These are phyloP conservation scores for Holothuria scabra DNA, from an alignment of 53 echinoderm and acorn worm species.

Conservation along the genomic window DNA sequence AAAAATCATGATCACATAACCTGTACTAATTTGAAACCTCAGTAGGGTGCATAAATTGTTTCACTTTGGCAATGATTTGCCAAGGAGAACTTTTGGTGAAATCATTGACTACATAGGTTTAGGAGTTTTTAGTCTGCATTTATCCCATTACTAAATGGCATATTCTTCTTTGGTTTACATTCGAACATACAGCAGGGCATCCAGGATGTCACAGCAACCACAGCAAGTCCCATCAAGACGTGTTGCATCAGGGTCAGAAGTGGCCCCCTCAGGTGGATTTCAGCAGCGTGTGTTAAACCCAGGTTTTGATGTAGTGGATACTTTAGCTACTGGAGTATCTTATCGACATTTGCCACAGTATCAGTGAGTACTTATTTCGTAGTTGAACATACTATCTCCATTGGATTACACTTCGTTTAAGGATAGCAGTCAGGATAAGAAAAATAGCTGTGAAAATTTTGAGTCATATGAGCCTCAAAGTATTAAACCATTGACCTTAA, in stretches of 20 bases:
- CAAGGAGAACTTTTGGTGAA: no score
- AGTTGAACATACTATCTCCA: no score
- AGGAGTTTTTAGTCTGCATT: no score
- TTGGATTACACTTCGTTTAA: not conserved
- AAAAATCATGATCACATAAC: no score
- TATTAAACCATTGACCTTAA: no score
- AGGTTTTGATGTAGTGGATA: slow-evolving; percentile 3
- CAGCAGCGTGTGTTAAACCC: slow-evolving; percentile 9
- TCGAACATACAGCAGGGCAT: not conserved
- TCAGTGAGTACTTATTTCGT: slow-evolving; percentile 6
- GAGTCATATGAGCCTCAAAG: no score
- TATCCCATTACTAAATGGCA: no score
- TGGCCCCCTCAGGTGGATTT: slow-evolving; percentile 15
- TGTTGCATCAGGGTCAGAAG: slow-evolving; percentile 29
- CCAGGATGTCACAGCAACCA: slow-evolving; percentile 34
- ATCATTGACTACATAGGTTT: no score
- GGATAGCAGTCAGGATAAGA: not conserved
- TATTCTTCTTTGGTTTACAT: not conserved
- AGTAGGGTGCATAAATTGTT: no score
- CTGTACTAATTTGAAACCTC: no score
- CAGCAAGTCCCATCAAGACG: slow-evolving; percentile 38
- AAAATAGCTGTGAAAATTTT: not conserved
- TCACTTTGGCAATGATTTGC: no score
- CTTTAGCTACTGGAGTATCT: slow-evolving; percentile 3
- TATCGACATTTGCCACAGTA: slow-evolving; percentile 17